Evolutionary conservation across 2,797 vertebrate genomes (phyloP), one percentile per base, ranked within the genome.

Genomic region (Dromococcyx pavoninus): DNA sequence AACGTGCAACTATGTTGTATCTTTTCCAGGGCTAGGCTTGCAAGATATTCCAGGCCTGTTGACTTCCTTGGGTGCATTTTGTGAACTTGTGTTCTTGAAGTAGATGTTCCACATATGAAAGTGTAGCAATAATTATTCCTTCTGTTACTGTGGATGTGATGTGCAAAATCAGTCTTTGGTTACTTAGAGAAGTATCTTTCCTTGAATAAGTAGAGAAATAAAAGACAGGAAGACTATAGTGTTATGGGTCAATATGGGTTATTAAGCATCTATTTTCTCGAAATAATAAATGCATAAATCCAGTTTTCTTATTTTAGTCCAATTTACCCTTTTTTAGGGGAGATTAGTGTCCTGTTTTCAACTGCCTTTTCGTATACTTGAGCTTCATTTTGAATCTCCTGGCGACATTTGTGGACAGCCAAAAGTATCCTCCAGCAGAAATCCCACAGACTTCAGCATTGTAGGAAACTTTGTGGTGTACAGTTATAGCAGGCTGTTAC

Each of bases 401-500:
- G 21, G 53, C 67, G 39, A 17, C 14, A 37, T 37, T 73, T 91
- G 8, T 94, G 57, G 27, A 60, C 35, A 23, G 4, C 72, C 37
- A 67, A 50, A 85, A 43, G 32, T 64, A 13, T 73, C 64, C 61
- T 48, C 57, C 56, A 50, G 53, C 71, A 89, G 69, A 77, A 91
- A 71, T 76, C 30, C 37, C 43, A 14, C 4, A 27, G 51, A 27
- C 12, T 74, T 93, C 23, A 33, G 1, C 11, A 10, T 51, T 56
- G 5, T 22, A 64, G 30, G 21, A 67, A 64, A 33, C 83, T 12
- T 44, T 50, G 10, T 1, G 0, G 8, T n/a, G 9, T 53, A 17
- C 1, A 0, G 6, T 70, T 62, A 13, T 41, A 57, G 44, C 44
- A 76, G 48, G 28, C 57, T 60, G 18, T 48, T 84, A 11, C 0